Conservation (phyloP, 2,113 vertebrate genomes). For the Tenrec ecaudatus region DNA sequence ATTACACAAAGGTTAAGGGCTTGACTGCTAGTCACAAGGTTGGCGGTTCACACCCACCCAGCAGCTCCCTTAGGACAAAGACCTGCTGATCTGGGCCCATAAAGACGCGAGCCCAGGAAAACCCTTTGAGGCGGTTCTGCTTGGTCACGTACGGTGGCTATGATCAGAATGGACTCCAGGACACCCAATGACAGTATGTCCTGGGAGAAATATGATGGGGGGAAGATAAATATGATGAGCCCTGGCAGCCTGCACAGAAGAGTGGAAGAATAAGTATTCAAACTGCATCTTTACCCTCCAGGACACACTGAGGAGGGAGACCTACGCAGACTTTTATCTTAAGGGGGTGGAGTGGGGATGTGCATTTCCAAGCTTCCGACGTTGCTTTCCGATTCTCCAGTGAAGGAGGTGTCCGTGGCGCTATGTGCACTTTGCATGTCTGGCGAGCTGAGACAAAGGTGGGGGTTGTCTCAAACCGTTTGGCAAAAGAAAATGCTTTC, state of each 20-base stretch:
- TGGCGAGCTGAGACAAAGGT: background rate
- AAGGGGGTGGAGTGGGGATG: background rate
- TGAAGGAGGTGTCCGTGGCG: background rate
- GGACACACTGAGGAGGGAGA: background rate
- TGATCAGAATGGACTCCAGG: background rate
- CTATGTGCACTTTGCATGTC: background rate
- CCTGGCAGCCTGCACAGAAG: background rate
- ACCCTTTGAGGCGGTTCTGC: background rate
- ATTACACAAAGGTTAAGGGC: background rate
- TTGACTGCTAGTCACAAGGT: background rate
- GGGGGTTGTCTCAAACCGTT: background rate
- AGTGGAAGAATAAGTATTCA: too few species aligned
- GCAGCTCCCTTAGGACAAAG: background rate
- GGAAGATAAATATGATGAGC: background rate
- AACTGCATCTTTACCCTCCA: accelerated
- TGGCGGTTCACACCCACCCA: too few species aligned
- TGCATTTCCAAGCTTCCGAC: background rate
- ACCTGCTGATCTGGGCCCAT: background rate
- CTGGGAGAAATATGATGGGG: background rate
- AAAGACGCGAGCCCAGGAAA: background rate
- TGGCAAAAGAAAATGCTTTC: background rate
- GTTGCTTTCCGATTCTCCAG: background rate
- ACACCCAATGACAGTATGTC: background rate
- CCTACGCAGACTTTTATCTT: background rate
- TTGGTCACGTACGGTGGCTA: background rate